phyloP scores from a whole-genome alignment of 2,797 vertebrate species.

The Sciaenops ocellatus region DNA sequence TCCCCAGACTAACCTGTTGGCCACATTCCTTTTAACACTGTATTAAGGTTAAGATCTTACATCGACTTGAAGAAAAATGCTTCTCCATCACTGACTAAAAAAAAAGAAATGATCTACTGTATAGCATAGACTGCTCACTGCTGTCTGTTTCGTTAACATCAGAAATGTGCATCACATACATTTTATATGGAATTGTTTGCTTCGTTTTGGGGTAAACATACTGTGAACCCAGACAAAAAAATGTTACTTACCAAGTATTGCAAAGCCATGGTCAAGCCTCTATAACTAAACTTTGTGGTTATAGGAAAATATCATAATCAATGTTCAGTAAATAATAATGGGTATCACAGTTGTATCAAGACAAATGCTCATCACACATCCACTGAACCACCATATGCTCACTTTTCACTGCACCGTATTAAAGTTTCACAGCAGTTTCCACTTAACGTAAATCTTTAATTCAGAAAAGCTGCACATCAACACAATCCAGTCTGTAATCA shows the following conservation, averaged over 20 bases:
- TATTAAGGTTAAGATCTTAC: no score
- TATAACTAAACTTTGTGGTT: no score
- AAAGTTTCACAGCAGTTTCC: conserved; percentile 46
- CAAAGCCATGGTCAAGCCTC: no score
- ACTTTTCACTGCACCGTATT: conserved; percentile 12
- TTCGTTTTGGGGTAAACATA: not conserved
- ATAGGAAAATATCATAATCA: not conserved
- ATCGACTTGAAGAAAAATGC: no score
- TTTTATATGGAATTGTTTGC: not conserved
- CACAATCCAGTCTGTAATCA: conserved; percentile 20
- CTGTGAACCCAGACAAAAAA: not conserved
- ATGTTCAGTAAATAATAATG: not conserved
- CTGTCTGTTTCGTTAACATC: no score
- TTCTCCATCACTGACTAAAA: no score
- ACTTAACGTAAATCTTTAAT: conserved; percentile 60
- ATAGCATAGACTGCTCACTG: no score
- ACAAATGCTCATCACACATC: not conserved
- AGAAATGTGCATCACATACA: not conserved
- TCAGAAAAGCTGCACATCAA: conserved; percentile 13
- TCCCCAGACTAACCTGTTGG: no score
- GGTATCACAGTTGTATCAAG: not conserved
- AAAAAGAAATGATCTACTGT: no score
- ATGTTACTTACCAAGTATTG: no score
- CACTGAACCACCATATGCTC: not conserved
- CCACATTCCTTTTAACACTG: no score